Base-by-base conservation (phyloP, 1,140 invertebrate genomes). In the Trachymyrmex septentrionalis region DNA sequence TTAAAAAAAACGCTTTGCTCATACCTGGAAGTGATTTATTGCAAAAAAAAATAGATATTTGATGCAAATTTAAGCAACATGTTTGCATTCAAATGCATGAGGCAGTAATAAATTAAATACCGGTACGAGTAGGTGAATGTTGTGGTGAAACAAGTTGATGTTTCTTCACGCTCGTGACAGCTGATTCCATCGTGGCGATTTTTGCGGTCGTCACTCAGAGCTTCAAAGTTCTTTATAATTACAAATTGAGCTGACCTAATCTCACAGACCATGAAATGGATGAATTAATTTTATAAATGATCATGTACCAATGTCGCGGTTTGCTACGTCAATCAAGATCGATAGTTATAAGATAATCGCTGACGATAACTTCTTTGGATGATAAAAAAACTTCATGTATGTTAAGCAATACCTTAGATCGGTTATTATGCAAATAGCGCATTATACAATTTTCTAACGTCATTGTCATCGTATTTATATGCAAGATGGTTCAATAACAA, bases 401-500 rank as follows among this genome's bases (percentile, higher is more conserved):
- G n/a, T 48, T n/a, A 82, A 21, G 27, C 24, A 21, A 53, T 3
- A 48, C 44, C 53, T 69, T 71, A 69, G 27, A 19, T 59, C 34
- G 12, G n/a, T 73, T 34, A 30, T 72, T 71, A 82, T 59, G 80
- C 67, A 82, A 73, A 82, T 73, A 55, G 53, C 19, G 24, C 21
- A 16, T 59, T 66, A 64, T n/a, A 57, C 55, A 19, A 73, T 61
- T 2, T 6, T 9, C 44, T 19, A 14, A 16, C 14, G 9, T 80
- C 63, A 67, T 12, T 14, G 21, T 10, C 38, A 3, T 53, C 57
- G n/a, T 14, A 30, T 59, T 72, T 59, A 48, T 30, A 30, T 57
- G 14, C 21, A 59, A 16, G 14, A 66, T 4, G 16, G 30, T 16
- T 38, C 12, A 67, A 30, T 34, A 57, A 73, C 19, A 21, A 38